These are phyloP conservation scores for Macrosoma leucophasiata DNA, from an alignment of 2,888 invertebrate species.

Conservation along the genomic window DNA sequence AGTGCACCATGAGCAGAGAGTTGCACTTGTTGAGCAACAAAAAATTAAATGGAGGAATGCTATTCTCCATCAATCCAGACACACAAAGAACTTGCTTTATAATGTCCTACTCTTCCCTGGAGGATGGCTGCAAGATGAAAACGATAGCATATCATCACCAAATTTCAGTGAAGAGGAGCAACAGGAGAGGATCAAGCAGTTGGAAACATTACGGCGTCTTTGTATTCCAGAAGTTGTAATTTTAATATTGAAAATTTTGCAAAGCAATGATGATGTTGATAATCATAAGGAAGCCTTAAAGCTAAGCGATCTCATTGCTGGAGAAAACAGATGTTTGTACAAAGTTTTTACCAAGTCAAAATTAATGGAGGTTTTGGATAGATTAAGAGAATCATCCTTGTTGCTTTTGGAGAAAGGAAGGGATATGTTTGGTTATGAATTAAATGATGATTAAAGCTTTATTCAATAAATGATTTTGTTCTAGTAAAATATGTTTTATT, in stretches of 20 bases:
- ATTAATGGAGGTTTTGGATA: slow-evolving; percentile 83
- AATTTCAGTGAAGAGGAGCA: slow-evolving; percentile 63
- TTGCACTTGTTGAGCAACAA: slow-evolving; percentile 86
- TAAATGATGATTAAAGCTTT: slow-evolving; percentile 34
- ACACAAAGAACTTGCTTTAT: slow-evolving; percentile 85
- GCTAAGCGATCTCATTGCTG: slow-evolving; percentile 86
- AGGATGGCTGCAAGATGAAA: slow-evolving; percentile 90
- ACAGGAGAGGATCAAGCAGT: slow-evolving; percentile 78
- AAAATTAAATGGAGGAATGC: slow-evolving; percentile 84
- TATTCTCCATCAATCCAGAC: slow-evolving; percentile 82
- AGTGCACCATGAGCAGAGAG: slow-evolving; percentile 90
- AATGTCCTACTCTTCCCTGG: slow-evolving; percentile 93
- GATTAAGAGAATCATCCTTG: slow-evolving; percentile 86
- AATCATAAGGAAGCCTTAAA: slow-evolving; percentile 81
- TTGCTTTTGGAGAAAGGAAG: slow-evolving; percentile 82
- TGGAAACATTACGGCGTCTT: slow-evolving; percentile 83
- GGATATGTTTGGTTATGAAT: slow-evolving; percentile 88
- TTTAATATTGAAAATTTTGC: slow-evolving; percentile 86
- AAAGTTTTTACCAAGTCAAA: slow-evolving; percentile 87
- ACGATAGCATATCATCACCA: slow-evolving; percentile 62
- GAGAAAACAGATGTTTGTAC: slow-evolving; percentile 86
- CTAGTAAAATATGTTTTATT: slow-evolving; percentile 33
- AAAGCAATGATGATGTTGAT: slow-evolving; percentile 83
- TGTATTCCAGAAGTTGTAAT: slow-evolving; percentile 90
- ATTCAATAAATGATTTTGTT: slow-evolving; percentile 26